Evolutionary conservation across 2,888 invertebrate species (phyloP), one percentile per base, ranked within the genome.

Genomic region (Hypomecis punctinalis): DNA sequence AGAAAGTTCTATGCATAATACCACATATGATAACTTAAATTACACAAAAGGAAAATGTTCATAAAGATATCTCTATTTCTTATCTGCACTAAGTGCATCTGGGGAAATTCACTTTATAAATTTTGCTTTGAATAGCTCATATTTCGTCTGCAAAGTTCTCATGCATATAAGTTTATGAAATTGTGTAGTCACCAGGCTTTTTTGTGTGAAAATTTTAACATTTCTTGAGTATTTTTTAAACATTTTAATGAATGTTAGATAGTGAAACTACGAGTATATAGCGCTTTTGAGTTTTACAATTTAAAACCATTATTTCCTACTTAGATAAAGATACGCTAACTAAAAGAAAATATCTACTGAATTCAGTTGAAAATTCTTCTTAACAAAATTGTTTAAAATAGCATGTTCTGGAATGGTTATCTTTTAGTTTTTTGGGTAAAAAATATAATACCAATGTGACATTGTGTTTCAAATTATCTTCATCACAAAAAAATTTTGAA

Each of bases 61-160:
- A 4, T 35, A 40, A 13, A 54, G 35, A 43, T 47, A 48, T 61
- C 53, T 54, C 33, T 54, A 23, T 13, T 39, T 53, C 37, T 47
- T 61, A 61, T 49, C 23, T 6, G 10, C 47, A 6, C 46, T 13
- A 49, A 49, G 47, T 55, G 54, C 53, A 54, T 56, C 61, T 49
- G 10, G 56, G 56, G 51, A 56, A 62, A 62, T 56, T 51, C 35
- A 46, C 39, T 39, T 51, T 7, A 11, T 35, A 55, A 42, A 56
- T 49, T 61, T 40, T 43, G n/a, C 39, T 51, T 48, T 11, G 48
- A 37, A 55, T 48, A 13, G 13, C 11, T 61, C 13, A 39, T 49
- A 55, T 61, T 39, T 55, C 36, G 23, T 43, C 42, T n/a, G 39
- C 11, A 42, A 23, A 54, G 42, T 42, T 42, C 8, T 43, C 37